phyloP scores from a whole-genome alignment of 1,140 invertebrate genomes.

The Caenorhabditis briggsae region DNA sequence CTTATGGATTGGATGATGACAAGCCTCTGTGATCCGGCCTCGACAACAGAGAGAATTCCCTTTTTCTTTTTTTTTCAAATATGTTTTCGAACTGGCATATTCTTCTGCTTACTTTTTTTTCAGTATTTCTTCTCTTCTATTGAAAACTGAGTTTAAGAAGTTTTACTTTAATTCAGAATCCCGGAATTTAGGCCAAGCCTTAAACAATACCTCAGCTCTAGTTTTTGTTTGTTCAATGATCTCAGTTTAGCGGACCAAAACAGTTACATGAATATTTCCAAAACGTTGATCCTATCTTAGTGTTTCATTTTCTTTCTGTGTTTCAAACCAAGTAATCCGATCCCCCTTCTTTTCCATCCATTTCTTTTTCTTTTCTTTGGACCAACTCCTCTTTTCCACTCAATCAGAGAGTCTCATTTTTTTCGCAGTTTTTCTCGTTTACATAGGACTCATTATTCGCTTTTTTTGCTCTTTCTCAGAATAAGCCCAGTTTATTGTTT shows the following conservation, averaged over 20 bases:
- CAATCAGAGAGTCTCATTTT: neutral
- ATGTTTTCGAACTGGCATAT: neutral
- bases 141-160: no score
- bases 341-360: neutral
- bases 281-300: conserved; percentile 25
- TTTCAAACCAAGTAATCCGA: conserved; percentile 45
- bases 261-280: neutral
- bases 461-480: neutral
- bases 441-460: conserved; percentile 8
- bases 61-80: neutral
- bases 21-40: conserved; percentile 3
- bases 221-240: no score
- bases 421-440: neutral
- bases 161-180: no score
- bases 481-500: neutral
- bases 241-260: no score
- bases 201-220: no score
- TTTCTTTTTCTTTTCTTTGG: conserved; percentile 12
- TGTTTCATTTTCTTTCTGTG: neutral
- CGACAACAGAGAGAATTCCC: neutral
- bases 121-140: no score
- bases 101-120: neutral
- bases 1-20: neutral
- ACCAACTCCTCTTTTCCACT: conserved; percentile 36
- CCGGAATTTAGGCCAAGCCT: no score